A percentile compares a stretch with the other conserved stretches of the same genome.
Evolutionary conservation across 1,140 invertebrate genomes (phyloP).

Genomic region (Sitodiplosis mosellana): DNA sequence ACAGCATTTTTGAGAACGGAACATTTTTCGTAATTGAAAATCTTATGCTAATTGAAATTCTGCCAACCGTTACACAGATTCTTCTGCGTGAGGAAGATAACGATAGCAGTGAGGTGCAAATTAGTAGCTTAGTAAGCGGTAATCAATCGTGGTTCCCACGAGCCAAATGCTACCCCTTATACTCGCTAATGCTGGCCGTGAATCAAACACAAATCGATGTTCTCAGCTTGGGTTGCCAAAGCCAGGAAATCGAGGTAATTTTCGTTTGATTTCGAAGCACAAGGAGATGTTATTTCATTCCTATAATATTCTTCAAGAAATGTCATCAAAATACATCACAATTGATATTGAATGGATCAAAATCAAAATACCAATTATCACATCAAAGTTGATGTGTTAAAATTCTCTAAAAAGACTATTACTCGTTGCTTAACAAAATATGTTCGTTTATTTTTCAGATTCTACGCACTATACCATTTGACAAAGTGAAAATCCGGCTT

Average conservation of each 20-base stretch:
- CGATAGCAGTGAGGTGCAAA: slow-evolving; percentile 29
- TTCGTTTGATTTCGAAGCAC: too few relatives aligned
- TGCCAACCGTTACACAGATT: slow-evolving; percentile 29
- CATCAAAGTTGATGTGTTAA: too few relatives aligned
- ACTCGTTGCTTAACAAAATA: too few relatives aligned
- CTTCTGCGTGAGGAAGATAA: slow-evolving; percentile 38
- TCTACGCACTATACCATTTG: slow-evolving; percentile 31
- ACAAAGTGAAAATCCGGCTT: slow-evolving; percentile 28
- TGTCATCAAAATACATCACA: too few relatives aligned
- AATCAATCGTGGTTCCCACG: slow-evolving; percentile 30
- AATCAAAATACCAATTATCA: too few relatives aligned
- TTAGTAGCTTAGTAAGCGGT: slow-evolving; percentile 34
- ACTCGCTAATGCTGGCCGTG: slow-evolving; percentile 56
- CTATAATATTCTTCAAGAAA: too few relatives aligned
- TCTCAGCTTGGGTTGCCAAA: slow-evolving; percentile 47
- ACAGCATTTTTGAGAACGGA: too few relatives aligned
- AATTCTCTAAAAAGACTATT: too few relatives aligned
- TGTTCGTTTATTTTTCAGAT: slow-evolving; percentile 16
- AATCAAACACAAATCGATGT: slow-evolving; percentile 50
- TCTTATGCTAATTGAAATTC: too few relatives aligned
- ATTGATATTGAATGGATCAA: too few relatives aligned
- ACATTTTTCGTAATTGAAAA: neutral
- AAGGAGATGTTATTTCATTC: too few relatives aligned
- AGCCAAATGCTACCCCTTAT: slow-evolving; percentile 69
- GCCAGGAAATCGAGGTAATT: slow-evolving; percentile 33